Evolutionary conservation across 92 coral and sea anemone genomes (phyloP), one percentile per base, ranked within the genome.

Genomic region (Porites evermanni): DNA sequence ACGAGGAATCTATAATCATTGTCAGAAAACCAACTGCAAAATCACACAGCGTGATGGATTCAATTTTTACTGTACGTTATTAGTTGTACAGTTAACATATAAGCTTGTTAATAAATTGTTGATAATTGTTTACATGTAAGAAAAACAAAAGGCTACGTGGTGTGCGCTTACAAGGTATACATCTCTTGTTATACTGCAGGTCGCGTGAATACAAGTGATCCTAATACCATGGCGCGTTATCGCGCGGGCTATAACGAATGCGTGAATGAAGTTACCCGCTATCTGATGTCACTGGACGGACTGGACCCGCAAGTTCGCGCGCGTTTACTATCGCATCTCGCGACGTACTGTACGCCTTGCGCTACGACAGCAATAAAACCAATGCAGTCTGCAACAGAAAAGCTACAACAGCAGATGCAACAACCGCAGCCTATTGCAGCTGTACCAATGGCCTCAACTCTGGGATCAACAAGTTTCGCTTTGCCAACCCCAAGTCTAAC

Each of bases 171-270:
- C 47, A 38, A 38, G 47, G 47, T 38, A 38, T 38, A 38, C 47
- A 56, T 56, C 12, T 56, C 61, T 56, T 56, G 61, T 56, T 56
- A 56, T 74, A 66, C 75, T 74, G 52, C 91, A 81, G 80, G 85
- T 50, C 65, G 87, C 18, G 38, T 52, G 53, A 83, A 72, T 51
- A 61, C 87, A 18, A 64, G 24, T 67, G 87, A 93, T 64, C 89
- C 92, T 0, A 79, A 74, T 38, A 87, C 89, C 1, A 80, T 86
- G 63, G 92, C 94, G 21, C 84, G 91, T 12, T 94, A 92, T 56
- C 82, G 93, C 38, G 95, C 98, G 32, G 98, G 98, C 0, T 94
- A 87, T 74, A 92, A 90, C 84, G 98, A 92, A 67, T 94, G 98
- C 56, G 95, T 93, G 50, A 89, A 83, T 13, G 98, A 94, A 73